These are phyloP conservation scores for Chelon labrosus DNA, from an alignment of 2,797 vertebrate genomes.

Conservation along the genomic window DNA sequence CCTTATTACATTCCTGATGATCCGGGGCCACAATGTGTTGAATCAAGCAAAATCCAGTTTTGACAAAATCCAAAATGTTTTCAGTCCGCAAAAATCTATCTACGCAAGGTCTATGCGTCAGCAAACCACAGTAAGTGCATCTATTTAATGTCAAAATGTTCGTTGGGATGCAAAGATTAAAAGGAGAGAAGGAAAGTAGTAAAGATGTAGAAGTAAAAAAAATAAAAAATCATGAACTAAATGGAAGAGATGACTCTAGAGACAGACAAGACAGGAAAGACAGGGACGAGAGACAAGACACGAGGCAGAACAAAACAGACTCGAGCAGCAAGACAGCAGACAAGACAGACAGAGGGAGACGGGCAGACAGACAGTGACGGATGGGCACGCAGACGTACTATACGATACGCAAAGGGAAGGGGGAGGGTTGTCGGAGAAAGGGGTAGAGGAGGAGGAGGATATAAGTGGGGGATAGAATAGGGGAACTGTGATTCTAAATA, in stretches of 20 bases:
- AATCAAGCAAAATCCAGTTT: not conserved
- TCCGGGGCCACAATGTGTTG: not conserved
- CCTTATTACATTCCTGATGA: not conserved
- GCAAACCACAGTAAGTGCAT: constrained; percentile 10
- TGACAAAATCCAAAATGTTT: not conserved
- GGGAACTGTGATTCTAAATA: constrained; percentile 75
- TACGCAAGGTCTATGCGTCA: not conserved
- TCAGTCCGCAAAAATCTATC: not conserved
- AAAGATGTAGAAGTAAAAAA: constrained; percentile 50
- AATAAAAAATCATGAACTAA: constrained; percentile 56
- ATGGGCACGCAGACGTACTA: constrained; percentile 87
- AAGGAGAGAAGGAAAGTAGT: constrained; percentile 67
- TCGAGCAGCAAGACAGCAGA: constrained; percentile 80
- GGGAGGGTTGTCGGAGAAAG: constrained; percentile 65
- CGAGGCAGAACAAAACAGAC: constrained; percentile 70
- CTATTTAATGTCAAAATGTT: constrained; percentile 57
- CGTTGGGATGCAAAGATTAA: constrained; percentile 76
- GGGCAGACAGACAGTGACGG: constrained; percentile 82
- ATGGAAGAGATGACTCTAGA: constrained; percentile 76
- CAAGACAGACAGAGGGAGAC: constrained; percentile 84
- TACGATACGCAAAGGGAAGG: constrained; percentile 78
- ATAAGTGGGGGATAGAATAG: constrained; percentile 77
- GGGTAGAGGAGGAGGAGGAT: constrained; percentile 63
- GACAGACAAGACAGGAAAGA: constrained; percentile 71
- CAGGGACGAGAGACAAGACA: constrained; percentile 75